These are phyloP conservation scores for Octopus sinensis DNA, from an alignment of 1,140 invertebrate species.

Conservation along the genomic window DNA sequence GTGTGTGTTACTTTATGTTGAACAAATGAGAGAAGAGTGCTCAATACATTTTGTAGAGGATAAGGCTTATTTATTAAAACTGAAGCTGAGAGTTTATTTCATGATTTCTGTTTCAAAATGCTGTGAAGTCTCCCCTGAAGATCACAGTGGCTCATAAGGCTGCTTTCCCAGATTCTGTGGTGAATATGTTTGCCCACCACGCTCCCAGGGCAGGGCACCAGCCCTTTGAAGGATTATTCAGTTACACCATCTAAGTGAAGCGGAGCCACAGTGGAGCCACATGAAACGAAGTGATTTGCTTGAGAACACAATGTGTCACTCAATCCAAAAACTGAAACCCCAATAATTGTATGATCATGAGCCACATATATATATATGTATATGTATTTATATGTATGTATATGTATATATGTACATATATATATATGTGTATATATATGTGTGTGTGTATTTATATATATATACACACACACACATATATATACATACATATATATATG, in stretches of 20 bases:
- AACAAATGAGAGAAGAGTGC: not conserved
- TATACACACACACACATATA: not conserved
- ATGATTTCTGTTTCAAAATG: not conserved
- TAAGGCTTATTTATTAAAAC: not conserved
- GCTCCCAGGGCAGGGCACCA: too few species aligned
- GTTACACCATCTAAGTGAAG: too few species aligned
- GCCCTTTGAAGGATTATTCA: too few species aligned
- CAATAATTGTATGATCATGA: too few species aligned
- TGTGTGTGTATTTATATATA: not conserved
- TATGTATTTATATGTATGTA: not conserved
- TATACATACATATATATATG: not conserved
- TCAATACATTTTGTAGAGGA: too few species aligned
- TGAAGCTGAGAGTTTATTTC: not conserved
- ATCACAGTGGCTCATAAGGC: not conserved
- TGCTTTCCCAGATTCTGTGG: not conserved
- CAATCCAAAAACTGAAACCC: too few species aligned
- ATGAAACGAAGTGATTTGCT: too few species aligned
- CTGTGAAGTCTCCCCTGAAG: not conserved
- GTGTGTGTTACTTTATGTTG: not conserved
- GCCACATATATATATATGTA: too few species aligned
- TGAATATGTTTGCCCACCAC: too few species aligned
- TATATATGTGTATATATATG: not conserved
- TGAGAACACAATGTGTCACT: too few species aligned
- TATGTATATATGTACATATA: not conserved
- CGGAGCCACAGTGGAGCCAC: too few species aligned